A percentile compares a stretch with the other conserved stretches of the same genome.
phyloP scores from a whole-genome alignment of 2,797 vertebrate genomes.

The Danionella dracula region DNA sequence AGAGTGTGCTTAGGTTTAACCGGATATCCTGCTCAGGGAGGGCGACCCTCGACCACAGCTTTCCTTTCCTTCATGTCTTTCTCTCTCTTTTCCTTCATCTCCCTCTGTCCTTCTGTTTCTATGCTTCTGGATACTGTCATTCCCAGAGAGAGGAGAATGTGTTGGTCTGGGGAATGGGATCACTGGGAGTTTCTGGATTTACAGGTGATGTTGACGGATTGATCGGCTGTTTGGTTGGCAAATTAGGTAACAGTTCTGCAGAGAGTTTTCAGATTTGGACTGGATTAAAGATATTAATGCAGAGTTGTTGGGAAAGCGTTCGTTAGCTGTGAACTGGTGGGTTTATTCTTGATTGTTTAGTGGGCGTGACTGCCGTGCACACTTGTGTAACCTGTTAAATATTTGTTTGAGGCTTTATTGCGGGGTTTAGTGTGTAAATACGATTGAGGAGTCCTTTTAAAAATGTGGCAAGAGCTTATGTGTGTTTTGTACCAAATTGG shows the following conservation, averaged over 20 bases:
- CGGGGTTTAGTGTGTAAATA: neutral
- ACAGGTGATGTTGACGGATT: slow-evolving; percentile 30
- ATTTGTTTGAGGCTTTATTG: neutral
- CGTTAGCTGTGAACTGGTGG: neutral
- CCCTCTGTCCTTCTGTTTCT: neutral
- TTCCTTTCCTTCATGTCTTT: slow-evolving; percentile 40
- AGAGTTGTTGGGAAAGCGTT: neutral
- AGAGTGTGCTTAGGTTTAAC: slow-evolving; percentile 71
- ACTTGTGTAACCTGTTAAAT: neutral
- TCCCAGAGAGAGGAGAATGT: slow-evolving; percentile 45
- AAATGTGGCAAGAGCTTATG: neutral
- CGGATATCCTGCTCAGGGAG: slow-evolving; percentile 73
- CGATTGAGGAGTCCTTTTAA: neutral
- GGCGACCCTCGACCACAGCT: slow-evolving; percentile 45
- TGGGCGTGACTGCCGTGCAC: neutral
- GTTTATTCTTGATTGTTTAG: neutral
- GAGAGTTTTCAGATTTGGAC: neutral
- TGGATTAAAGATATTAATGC: neutral
- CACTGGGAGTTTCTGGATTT: slow-evolving; percentile 46
- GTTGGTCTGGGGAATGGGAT: slow-evolving; percentile 49
- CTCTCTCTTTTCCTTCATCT: neutral
- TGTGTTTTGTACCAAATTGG: neutral
- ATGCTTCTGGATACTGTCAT: slow-evolving; percentile 32
- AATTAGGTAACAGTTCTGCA: neutral
- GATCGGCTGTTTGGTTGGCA: neutral